Base-by-base conservation (phyloP, 2,113 vertebrate genomes). In the Odontesthes bonariensis region DNA sequence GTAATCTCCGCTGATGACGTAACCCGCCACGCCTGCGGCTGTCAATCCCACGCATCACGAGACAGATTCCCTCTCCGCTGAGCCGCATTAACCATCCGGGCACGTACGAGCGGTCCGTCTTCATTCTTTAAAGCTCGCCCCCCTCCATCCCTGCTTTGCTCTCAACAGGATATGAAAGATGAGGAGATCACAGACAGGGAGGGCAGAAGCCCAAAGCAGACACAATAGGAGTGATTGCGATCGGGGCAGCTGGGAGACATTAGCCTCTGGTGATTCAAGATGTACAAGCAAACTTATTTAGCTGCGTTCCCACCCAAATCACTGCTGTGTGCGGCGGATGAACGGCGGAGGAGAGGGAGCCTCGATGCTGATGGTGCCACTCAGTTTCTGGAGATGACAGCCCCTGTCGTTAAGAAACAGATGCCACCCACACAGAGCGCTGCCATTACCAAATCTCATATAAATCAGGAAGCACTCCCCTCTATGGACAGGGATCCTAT, bases 161-260 rank as follows among this genome's bases (percentile, higher is more conserved):
- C 77, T 49, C 76, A 61, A 92, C 93, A 94, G 93, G 93, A 94
- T 92, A 94, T 94, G 93, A 94, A 91, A 94, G 92, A 93, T 94
- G 91, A 89, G 86, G 59, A 89, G 91, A 93, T 93, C 62, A n/a
- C 80, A 84, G 80, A 77, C 52, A 4, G 73, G 65, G 84, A 86
- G 73, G 74, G 62, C 62, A 57, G 42, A 51, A 67, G 61, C 83
- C 87, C 57, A 47, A 11, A 59, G 87, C 81, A 59, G 78, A 82
- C 84, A 88, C 88, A 90, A 89, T 71, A 49, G 83, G 27, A 68
- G 69, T 1, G 92, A 93, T 93, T 71, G 61, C 72, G 91, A 93
- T 93, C 92, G 17, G 74, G 47, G 10, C 73, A 12, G 65, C 68
- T n/a, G n/a, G 60, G 56, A 55, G 73, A 27, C 35, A 16, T 2